phyloP scores from a whole-genome alignment of 1,140 invertebrate genomes.

The Calliphora vicina region DNA sequence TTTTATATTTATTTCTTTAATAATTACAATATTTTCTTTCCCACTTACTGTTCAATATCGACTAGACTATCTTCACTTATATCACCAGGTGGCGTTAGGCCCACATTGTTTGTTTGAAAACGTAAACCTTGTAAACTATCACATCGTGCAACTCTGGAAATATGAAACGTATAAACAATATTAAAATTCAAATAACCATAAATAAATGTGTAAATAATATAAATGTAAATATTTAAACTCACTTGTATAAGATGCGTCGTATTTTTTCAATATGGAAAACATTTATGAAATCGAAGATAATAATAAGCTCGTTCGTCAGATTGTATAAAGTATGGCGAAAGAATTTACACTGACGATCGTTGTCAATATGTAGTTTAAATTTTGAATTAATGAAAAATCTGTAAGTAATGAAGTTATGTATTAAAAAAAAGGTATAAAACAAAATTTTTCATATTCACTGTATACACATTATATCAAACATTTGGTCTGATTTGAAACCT shows the following conservation, averaged over 20 bases:
- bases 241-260: slow-evolving; percentile 57
- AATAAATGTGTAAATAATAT: no score
- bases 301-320: slow-evolving; percentile 54
- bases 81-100: slow-evolving; percentile 50
- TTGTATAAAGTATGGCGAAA: slow-evolving; percentile 54
- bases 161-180: not conserved
- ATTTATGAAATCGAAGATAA: slow-evolving; percentile 58
- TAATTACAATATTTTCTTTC: no score
- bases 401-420: not conserved
- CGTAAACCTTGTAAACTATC: slow-evolving; percentile 57
- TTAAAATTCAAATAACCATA: no score
- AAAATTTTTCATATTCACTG: no score
- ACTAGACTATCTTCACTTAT: slow-evolving; percentile 52
- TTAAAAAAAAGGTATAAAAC: not conserved
- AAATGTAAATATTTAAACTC: slow-evolving; percentile 35
- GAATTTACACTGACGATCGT: slow-evolving; percentile 57
- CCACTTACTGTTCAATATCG: slow-evolving; percentile 58
- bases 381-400: slow-evolving; percentile 61
- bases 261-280: slow-evolving; percentile 60
- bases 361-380: slow-evolving; percentile 50
- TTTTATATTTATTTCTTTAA: no score
- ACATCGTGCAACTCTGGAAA: slow-evolving; percentile 55
- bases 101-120: slow-evolving; percentile 59
- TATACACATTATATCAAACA: no score
- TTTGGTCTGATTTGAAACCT: no score